Conservation (phyloP, 2,113 vertebrate species). For the Monarcha castaneiventris region DNA sequence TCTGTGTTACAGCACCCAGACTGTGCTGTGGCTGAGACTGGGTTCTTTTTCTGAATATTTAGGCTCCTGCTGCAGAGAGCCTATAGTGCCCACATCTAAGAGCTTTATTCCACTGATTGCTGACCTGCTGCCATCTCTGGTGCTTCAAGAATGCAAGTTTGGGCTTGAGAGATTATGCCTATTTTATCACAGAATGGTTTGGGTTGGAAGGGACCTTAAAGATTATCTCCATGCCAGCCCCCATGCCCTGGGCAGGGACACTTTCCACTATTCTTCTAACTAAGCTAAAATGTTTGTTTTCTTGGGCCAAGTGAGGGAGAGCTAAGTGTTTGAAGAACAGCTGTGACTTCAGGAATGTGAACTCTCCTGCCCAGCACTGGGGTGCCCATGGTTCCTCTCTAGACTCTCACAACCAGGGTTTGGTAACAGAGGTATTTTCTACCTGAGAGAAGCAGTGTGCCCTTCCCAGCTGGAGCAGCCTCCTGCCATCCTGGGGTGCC, state of each 20-base stretch:
- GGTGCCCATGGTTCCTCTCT: rapidly evolving
- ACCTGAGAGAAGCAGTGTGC: neutral
- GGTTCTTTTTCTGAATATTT: neutral
- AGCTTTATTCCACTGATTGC: neutral
- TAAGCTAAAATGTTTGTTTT: neutral
- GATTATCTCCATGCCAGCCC: neutral
- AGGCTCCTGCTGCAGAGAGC: neutral
- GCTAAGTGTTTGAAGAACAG: neutral
- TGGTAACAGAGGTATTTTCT: neutral
- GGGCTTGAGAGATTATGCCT: neutral
- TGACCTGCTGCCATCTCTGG: neutral
- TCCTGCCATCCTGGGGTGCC: neutral
- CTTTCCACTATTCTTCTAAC: neutral
- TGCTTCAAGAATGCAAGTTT: neutral
- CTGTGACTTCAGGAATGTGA: too few relatives aligned
- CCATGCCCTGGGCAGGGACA: too few relatives aligned
- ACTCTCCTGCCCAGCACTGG: neutral
- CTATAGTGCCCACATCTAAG: rapidly evolving
- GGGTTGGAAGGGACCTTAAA: neutral
- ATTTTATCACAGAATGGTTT: neutral
- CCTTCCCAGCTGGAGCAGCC: neutral
- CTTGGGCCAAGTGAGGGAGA: neutral
- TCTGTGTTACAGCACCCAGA: neutral
- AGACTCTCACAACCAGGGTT: neutral
- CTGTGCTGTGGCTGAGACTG: neutral